These are phyloP conservation scores for Lycaena phlaeas DNA, from an alignment of 2,888 invertebrate species.

Conservation along the genomic window DNA sequence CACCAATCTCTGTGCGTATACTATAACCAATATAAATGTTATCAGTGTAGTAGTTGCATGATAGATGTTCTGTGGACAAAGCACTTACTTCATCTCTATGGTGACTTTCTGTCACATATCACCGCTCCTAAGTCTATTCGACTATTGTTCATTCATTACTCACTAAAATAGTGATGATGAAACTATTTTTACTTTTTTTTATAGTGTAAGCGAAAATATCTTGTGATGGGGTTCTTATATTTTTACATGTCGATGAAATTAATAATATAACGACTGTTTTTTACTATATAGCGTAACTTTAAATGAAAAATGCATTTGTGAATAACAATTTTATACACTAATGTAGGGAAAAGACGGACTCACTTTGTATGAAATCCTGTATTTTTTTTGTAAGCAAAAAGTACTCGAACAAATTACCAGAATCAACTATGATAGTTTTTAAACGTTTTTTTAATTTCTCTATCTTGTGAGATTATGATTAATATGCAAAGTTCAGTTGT, in stretches of 20 bases:
- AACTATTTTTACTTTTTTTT: not conserved
- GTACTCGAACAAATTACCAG: no score
- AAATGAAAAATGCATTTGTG: conserved; percentile 21
- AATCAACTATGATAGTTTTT: not conserved
- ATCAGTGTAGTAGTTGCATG: conserved; percentile 54
- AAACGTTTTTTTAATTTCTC: not conserved
- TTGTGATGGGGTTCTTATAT: not conserved
- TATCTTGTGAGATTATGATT: no score
- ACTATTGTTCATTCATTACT: conserved; percentile 8
- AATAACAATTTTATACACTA: conserved; percentile 13
- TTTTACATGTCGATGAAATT: conserved; percentile 4
- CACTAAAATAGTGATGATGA: not conserved
- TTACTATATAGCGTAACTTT: conserved; percentile 16
- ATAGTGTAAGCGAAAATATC: not conserved
- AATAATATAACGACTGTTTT: not conserved
- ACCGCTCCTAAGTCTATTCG: conserved; percentile 14
- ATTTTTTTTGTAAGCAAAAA: no score
- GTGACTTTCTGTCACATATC: conserved; percentile 19
- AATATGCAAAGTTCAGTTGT: no score
- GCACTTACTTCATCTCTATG: conserved; percentile 30
- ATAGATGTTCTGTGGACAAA: conserved; percentile 39
- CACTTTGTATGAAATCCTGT: no score
- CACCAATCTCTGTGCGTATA: not conserved
- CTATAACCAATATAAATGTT: conserved; percentile 33
- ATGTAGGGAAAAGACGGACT: conserved; percentile 1